These are phyloP conservation scores for Apaloderma vittatum DNA, from an alignment of 2,113 vertebrate genomes.

Conservation along the genomic window DNA sequence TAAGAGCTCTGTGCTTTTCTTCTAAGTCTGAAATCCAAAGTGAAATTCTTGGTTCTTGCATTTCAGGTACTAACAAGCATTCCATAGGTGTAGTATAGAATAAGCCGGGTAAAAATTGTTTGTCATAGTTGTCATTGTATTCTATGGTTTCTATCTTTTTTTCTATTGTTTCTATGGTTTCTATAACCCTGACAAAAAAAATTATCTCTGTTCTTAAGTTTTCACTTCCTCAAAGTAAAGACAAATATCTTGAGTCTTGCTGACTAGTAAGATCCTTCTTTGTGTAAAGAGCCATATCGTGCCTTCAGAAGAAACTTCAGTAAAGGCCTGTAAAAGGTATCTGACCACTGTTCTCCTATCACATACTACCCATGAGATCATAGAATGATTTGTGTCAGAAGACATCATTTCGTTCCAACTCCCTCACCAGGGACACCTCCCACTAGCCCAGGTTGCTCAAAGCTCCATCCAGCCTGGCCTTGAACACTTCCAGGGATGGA, in stretches of 20 bases:
- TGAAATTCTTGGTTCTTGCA: background rate
- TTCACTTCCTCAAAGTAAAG: background rate
- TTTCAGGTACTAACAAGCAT: background rate
- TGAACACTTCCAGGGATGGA: background rate
- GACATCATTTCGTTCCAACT: background rate
- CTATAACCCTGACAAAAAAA: background rate
- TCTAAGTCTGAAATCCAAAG: background rate
- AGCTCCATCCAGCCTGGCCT: background rate
- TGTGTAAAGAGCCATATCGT: background rate
- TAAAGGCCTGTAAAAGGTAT: background rate
- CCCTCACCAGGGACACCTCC: background rate
- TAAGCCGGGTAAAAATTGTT: background rate
- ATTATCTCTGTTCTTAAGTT: too few relatives aligned
- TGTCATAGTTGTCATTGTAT: background rate
- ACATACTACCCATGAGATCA: fast-evolving
- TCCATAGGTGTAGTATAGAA: background rate
- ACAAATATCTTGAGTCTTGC: background rate
- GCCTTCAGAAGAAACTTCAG: background rate
- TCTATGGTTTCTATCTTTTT: too few relatives aligned
- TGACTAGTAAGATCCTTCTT: background rate
- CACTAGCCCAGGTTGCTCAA: background rate
- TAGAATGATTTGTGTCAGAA: background rate
- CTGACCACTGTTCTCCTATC: background rate
- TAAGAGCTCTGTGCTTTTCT: background rate
- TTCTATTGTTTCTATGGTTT: background rate